A percentile compares a stretch with the other conserved stretches of the same genome.
Conservation (phyloP, 92 coral and sea anemone genomes). For the Porites lobata region DNA sequence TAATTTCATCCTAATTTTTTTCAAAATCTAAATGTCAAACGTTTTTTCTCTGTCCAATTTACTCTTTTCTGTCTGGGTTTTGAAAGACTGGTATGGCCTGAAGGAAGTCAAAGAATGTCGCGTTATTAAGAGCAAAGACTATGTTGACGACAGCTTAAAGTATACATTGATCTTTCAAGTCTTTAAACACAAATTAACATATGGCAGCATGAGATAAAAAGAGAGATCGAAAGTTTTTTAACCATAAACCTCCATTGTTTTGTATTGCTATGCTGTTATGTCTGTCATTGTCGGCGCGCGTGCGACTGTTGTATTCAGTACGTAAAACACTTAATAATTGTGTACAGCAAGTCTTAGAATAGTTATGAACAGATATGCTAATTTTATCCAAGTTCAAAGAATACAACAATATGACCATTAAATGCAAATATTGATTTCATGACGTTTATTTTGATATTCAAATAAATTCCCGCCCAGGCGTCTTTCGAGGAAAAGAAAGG, state of each 20-base stretch:
- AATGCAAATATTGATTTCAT: constrained; percentile 10
- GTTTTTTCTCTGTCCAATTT: background rate
- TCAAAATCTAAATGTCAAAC: background rate
- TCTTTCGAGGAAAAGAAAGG: background rate
- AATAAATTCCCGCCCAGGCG: background rate
- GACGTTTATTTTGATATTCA: no score
- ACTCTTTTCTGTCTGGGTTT: background rate
- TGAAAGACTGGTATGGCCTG: background rate
- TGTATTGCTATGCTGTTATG: constrained; percentile 1
- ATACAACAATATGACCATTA: background rate
- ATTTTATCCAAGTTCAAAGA: background rate
- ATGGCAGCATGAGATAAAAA: constrained; percentile 1
- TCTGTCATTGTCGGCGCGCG: constrained; percentile 1
- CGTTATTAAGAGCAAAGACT: background rate
- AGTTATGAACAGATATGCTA: constrained; percentile 2
- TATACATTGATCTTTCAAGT: constrained; percentile 12
- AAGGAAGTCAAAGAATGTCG: constrained; percentile 12
- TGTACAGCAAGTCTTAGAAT: background rate
- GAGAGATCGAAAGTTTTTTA: constrained; percentile 9
- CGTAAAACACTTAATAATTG: background rate
- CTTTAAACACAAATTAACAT: constrained; percentile 18
- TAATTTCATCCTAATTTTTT: constrained; percentile 8
- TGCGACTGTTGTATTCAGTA: background rate
- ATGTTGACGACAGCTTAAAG: constrained; percentile 22
- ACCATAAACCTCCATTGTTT: background rate